Percentiles rank a stretch among this genome's conserved stretches.
Conservation (phyloP, 2,888 invertebrate species). For the Anthophora plumipes region DNA sequence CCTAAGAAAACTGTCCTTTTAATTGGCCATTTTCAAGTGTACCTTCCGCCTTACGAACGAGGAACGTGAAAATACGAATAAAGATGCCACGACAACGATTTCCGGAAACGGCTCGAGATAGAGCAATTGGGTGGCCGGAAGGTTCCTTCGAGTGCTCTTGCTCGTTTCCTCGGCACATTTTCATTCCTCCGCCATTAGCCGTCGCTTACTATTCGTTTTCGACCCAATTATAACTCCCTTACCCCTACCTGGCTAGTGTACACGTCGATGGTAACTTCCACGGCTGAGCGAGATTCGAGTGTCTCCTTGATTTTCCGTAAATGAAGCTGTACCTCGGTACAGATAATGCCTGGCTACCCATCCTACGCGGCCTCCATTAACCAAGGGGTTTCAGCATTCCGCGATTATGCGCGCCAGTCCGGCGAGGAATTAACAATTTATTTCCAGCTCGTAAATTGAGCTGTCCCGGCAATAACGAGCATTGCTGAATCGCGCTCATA, state of each 20-base stretch:
- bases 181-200: constrained; percentile 47
- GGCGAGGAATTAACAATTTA: constrained; percentile 55
- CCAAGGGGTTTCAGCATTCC: constrained; percentile 27
- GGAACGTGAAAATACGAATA: constrained; percentile 38
- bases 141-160: constrained; percentile 39
- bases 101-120: constrained; percentile 38
- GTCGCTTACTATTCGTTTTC: constrained; percentile 49
- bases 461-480: constrained; percentile 49
- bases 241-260: background rate
- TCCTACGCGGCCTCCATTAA: constrained; percentile 28
- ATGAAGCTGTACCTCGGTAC: constrained; percentile 29
- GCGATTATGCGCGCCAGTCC: constrained; percentile 39
- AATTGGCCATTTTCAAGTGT: too few relatives aligned
- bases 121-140: constrained; percentile 35
- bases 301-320: constrained; percentile 44
- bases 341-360: constrained; percentile 28
- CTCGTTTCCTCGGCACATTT: constrained; percentile 42
- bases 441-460: constrained; percentile 55
- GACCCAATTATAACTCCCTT: constrained; percentile 55
- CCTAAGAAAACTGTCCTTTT: too few relatives aligned
- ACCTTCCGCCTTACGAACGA: background rate
- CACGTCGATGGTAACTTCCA: constrained; percentile 25
- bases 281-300: constrained; percentile 29
- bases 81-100: constrained; percentile 26
- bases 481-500: constrained; percentile 43